Percentiles rank a stretch among this genome's conserved stretches.
Conservation (phyloP, 2,888 invertebrate species). For the Cheilosia scutellata region DNA sequence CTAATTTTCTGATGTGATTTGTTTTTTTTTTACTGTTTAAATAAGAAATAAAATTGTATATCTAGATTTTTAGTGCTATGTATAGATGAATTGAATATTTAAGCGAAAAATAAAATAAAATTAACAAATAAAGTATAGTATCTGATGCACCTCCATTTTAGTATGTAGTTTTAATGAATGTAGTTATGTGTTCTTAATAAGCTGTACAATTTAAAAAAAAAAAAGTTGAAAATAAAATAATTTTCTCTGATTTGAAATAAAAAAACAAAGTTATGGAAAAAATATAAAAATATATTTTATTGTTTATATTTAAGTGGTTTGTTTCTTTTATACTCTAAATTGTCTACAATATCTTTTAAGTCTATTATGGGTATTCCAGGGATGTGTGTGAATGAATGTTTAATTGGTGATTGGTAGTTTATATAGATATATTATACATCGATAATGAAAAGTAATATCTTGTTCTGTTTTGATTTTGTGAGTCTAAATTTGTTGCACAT, state of each 20-base stretch:
- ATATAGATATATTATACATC: constrained; percentile 33
- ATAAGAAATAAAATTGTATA: constrained; percentile 23
- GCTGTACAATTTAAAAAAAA: constrained; percentile 39
- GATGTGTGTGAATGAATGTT: constrained; percentile 54
- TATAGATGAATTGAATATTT: constrained; percentile 25
- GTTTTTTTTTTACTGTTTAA: constrained; percentile 38
- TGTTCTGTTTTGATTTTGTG: constrained; percentile 4
- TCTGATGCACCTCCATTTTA: constrained; percentile 71
- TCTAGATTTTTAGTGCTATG: constrained; percentile 19
- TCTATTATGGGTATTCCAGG: constrained; percentile 28
- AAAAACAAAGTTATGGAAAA: constrained; percentile 15
- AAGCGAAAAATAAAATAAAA: constrained; percentile 15
- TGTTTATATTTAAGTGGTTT: constrained; percentile 28
- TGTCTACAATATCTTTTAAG: constrained; percentile 50
- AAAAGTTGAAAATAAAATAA: neutral
- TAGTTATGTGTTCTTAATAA: constrained; percentile 19
- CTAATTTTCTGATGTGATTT: constrained; percentile 69
- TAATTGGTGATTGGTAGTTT: constrained; percentile 32
- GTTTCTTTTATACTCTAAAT: constrained; percentile 44
- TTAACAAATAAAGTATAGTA: constrained; percentile 45
- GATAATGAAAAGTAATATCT: constrained; percentile 37
- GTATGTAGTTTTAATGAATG: constrained; percentile 49
- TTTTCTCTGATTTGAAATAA: constrained; percentile 6
- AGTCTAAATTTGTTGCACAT: constrained; percentile 31
- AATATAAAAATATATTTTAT: constrained; percentile 58